A percentile compares a stretch with the other conserved stretches of the same genome.
Conservation (phyloP, 2,888 invertebrate genomes). For the Shargacucullia verbasci region DNA sequence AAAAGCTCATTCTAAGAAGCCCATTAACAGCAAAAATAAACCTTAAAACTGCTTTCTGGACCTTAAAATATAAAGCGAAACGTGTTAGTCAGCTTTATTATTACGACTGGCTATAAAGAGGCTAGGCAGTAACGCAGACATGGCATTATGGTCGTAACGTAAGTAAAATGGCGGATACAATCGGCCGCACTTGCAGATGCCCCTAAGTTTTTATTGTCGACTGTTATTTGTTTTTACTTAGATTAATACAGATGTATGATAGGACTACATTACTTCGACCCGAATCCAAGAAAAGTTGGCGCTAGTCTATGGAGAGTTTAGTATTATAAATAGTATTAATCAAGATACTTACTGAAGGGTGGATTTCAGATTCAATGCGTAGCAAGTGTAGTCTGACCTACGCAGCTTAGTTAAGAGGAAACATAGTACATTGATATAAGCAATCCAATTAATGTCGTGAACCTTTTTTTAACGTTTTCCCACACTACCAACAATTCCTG, state of each 20-base stretch:
- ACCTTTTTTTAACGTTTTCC: too few species aligned
- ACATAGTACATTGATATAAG: too few species aligned
- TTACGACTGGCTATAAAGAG: conserved; percentile 45
- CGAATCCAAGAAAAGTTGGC: too few species aligned
- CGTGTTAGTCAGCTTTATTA: conserved; percentile 34
- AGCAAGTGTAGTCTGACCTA: too few species aligned
- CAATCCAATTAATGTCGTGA: too few species aligned
- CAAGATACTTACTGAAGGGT: too few species aligned
- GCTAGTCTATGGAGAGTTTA: too few species aligned
- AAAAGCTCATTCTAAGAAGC: conserved; percentile 12
- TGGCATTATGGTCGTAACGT: conserved; percentile 43
- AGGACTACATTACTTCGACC: too few species aligned
- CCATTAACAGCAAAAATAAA: conserved; percentile 21
- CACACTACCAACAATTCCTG: too few species aligned
- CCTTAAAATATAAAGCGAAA: conserved; percentile 35
- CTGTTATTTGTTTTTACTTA: conserved; percentile 38
- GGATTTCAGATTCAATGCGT: too few species aligned
- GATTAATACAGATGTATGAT: not conserved
- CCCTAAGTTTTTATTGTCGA: conserved; percentile 34
- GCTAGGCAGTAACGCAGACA: conserved; percentile 25
- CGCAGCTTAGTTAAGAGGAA: too few species aligned
- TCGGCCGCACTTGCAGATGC: conserved; percentile 50
- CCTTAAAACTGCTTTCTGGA: conserved; percentile 22
- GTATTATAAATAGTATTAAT: too few species aligned
- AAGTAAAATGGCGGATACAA: conserved; percentile 37